Base-by-base conservation (phyloP, 1,140 invertebrate genomes). In the Hylaeus anthracinus region DNA sequence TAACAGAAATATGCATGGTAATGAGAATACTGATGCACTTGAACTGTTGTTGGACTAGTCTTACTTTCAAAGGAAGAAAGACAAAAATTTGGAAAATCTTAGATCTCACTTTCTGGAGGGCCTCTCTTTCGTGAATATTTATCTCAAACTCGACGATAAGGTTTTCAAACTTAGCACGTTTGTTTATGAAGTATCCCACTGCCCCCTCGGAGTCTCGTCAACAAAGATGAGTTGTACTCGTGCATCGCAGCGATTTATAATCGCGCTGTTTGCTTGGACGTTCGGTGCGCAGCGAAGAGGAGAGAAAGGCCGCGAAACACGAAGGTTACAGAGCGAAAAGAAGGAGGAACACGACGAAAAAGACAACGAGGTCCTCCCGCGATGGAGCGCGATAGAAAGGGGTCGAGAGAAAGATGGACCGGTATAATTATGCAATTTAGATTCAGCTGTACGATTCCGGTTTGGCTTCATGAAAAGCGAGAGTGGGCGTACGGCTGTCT, bases 351-450 rank as follows among this genome's bases (percentile, higher is more conserved):
- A 37, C 15, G 70, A 51, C 37, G 53, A 55, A 71, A 66, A 60
- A 75, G 66, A 72, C 45, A 8, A 5, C 45, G 8, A 48, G 8
- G 78, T 56, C 66, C 14, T 45, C 39, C 15, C 58, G 66, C n/a
- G 26, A 63, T 55, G 55, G 15, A 48, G 45, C 1, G 53, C 5
- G 61, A 39, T n/a, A n/a, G 1, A 37, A 15, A 65, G 43, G 9
- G 26, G 45, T 56, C 80, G n/a, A 41, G 66, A 72, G 70, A 55
- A 74, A 81, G 67, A 84, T 74, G 79, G 79, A 81, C 82, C 83
- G 87, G 86, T 89, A 90, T 91, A 90, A 91, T 91, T 91, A 91
- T 85, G 90, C 89, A 91, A 91, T 91, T 91, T 91, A 91, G 86
- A 90, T 90, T 90, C 89, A 89, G 88, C 76, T 87, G 85, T 86